phyloP scores from a whole-genome alignment of 2,888 invertebrate genomes.

The Ommatoiulus sabulosus region DNA sequence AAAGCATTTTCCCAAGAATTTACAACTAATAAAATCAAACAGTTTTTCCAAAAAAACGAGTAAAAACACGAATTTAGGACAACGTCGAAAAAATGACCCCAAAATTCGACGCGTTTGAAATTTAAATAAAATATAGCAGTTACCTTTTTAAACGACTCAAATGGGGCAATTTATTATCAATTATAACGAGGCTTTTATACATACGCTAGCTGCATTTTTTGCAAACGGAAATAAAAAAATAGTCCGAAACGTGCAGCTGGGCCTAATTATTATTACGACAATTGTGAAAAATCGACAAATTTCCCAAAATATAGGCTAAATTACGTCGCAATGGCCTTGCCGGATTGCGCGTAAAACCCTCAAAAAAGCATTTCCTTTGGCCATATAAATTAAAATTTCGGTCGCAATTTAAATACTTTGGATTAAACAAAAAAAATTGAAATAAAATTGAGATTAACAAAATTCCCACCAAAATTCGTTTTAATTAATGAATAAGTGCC shows the following conservation, averaged over 20 bases:
- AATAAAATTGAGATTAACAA: neutral
- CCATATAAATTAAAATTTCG: no score
- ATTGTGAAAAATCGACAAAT: neutral
- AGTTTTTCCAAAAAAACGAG: neutral
- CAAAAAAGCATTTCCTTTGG: no score
- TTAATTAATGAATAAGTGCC: neutral
- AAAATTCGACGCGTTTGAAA: neutral
- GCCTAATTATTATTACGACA: neutral
- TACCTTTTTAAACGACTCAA: no score
- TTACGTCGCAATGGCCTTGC: neutral
- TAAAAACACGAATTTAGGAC: neutral
- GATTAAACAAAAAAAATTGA: neutral
- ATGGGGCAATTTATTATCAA: neutral
- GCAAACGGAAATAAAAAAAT: neutral
- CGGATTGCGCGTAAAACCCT: neutral
- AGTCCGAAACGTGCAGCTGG: neutral
- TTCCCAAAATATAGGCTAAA: neutral
- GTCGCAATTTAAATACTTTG: neutral
- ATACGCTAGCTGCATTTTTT: neutral
- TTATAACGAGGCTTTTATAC: neutral
- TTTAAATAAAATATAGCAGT: neutral
- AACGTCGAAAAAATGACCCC: neutral
- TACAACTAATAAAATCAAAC: no score
- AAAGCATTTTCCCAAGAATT: no score
- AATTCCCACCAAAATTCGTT: conserved; percentile 17